Conservation (phyloP, 2,888 invertebrate genomes). For the Blera fallax region DNA sequence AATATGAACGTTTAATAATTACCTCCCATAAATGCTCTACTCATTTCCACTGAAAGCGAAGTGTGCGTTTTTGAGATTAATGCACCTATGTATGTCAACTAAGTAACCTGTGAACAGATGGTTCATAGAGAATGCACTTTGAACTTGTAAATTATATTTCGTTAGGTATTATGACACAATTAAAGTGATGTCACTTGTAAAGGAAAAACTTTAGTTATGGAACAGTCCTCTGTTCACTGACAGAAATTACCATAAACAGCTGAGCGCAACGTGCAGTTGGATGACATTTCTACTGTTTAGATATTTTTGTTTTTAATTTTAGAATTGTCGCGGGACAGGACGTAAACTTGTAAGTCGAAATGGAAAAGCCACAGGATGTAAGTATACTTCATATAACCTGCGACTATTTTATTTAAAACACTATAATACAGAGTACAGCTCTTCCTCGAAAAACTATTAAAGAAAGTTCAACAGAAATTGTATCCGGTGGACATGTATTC, state of each 20-base stretch:
- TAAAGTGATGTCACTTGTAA: no score
- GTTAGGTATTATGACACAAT: no score
- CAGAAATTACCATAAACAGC: not conserved
- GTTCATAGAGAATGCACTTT: no score
- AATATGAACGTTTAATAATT: no score
- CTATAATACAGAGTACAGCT: not conserved
- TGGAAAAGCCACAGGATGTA: conserved; percentile 40
- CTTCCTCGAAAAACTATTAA: conserved; percentile 82
- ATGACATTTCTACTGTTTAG: not conserved
- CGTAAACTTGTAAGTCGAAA: not conserved
- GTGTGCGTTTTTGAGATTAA: no score
- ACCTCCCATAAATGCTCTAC: no score
- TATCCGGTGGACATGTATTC: conserved; percentile 91
- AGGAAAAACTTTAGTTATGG: not conserved
- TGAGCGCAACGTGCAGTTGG: conserved; percentile 2
- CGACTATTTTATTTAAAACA: not conserved
- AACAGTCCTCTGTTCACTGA: not conserved
- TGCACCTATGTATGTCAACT: no score
- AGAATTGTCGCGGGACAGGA: not conserved
- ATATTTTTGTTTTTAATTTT: not conserved
- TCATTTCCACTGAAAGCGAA: no score
- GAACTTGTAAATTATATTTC: no score
- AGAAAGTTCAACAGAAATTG: conserved; percentile 91
- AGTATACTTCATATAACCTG: not conserved
- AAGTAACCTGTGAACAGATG: no score